These are phyloP conservation scores for Hyperopisus bebe DNA, from an alignment of 2,113 vertebrate genomes.

Conservation along the genomic window DNA sequence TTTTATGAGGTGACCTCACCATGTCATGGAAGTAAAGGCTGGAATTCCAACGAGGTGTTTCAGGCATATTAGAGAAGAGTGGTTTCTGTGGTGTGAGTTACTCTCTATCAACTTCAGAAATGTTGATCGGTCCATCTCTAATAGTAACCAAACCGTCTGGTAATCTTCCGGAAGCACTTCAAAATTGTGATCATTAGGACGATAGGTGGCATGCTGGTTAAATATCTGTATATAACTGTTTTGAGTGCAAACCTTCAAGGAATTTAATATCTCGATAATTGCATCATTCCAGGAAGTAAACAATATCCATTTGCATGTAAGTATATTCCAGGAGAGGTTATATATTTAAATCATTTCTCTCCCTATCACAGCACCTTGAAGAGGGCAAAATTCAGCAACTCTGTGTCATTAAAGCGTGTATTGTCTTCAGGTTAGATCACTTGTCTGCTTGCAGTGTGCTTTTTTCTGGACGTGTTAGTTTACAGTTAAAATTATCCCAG, in stretches of 20 bases:
- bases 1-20: background rate
- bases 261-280: background rate
- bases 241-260: background rate
- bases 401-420: background rate
- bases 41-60: too few relatives aligned
- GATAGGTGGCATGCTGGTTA: background rate
- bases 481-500: constrained; percentile 7
- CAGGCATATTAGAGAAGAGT: background rate
- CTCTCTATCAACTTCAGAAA: background rate
- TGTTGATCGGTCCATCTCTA: background rate
- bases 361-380: background rate
- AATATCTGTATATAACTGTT: background rate
- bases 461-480: background rate
- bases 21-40: background rate
- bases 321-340: background rate
- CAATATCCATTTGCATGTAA: background rate
- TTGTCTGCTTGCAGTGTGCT: background rate
- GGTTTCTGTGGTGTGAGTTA: background rate
- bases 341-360: background rate
- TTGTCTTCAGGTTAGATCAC: background rate
- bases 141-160: background rate
- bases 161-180: background rate
- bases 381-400: background rate
- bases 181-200: background rate
- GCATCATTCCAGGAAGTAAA: background rate